Base-by-base conservation (phyloP, 1,140 invertebrate species). In the Saccostrea echinata region DNA sequence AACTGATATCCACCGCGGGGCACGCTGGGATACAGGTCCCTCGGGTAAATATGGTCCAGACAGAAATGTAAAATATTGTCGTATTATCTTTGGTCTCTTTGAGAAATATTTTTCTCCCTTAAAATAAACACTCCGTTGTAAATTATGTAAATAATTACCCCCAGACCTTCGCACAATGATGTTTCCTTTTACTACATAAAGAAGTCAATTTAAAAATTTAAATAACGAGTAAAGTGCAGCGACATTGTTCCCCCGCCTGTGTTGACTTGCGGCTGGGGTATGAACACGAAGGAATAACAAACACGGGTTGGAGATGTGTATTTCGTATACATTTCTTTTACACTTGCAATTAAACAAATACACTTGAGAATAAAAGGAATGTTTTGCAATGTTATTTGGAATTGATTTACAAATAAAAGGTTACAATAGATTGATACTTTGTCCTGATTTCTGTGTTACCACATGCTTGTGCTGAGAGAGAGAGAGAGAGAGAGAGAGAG, bases 171-270 rank as follows among this genome's bases (percentile, higher is more conserved):
- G 18, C 68, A 76, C 68, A 76, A 76, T 76, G 68, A 76, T 76
- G 68, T 76, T 76, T 76, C 68, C 24, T 76, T 76, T 76, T 30
- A 76, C 68, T 76, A 27, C 27, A 30, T 76, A 76, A 33, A 43
- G 43, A 76, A 76, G 68, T 76, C 68, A 76, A 76, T 76, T 76
- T 27, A 76, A 76, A 76, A 76, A 76, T 76, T 76, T 76, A 76
- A 76, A 76, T 33, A 30, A 27, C 68, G 68, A 76, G 68, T 76
- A 33, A 33, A 76, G 68, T 76, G 68, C 68, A 76, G 68, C 68
- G 24, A 76, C 16, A 76, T 76, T 76, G 68, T 76, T 64, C 2
- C 30, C 30, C 16, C 0, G 27, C 55, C 18, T 61, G 55, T 61
- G 55, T 61, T 61, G n/a, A 61, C 55, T 61, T 61, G 55, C n/a